A percentile compares a stretch with the other conserved stretches of the same genome.
phyloP scores from a whole-genome alignment of 2,113 vertebrate genomes.

The Athene noctua region DNA sequence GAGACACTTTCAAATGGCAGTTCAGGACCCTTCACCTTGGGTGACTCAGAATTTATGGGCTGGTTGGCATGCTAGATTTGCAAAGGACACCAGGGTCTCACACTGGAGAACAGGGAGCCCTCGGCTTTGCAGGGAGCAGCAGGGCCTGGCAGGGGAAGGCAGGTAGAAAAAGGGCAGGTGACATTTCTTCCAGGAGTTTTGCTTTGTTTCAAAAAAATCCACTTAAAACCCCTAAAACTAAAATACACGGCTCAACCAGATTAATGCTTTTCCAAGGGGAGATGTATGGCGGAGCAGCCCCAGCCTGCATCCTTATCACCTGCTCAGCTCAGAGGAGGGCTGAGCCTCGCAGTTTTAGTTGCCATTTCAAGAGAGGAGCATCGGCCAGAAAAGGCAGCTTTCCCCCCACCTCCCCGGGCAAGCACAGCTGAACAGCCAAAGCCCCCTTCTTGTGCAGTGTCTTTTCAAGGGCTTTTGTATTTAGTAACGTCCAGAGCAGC shows the following conservation, averaged over 20 bases:
- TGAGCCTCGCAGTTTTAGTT: neutral
- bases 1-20: accelerated
- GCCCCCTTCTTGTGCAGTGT: accelerated
- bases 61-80: accelerated
- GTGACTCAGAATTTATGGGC: neutral
- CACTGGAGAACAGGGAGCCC: neutral
- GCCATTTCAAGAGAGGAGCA: neutral
- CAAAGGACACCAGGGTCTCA: neutral
- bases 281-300: neutral
- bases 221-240: too few species aligned
- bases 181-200: neutral
- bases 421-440: neutral
- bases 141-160: neutral
- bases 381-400: neutral
- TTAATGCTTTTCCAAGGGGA: neutral
- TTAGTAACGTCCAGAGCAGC: neutral
- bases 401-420: neutral
- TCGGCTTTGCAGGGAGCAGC: neutral
- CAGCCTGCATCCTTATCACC: accelerated
- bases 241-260: accelerated
- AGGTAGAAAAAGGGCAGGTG: neutral
- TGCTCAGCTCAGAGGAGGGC: neutral
- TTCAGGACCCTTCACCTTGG: accelerated
- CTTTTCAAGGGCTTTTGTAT: neutral
- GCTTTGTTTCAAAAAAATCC: neutral